Conservation (phyloP, 2,113 vertebrate species). For the Aldabrachelys gigantea region DNA sequence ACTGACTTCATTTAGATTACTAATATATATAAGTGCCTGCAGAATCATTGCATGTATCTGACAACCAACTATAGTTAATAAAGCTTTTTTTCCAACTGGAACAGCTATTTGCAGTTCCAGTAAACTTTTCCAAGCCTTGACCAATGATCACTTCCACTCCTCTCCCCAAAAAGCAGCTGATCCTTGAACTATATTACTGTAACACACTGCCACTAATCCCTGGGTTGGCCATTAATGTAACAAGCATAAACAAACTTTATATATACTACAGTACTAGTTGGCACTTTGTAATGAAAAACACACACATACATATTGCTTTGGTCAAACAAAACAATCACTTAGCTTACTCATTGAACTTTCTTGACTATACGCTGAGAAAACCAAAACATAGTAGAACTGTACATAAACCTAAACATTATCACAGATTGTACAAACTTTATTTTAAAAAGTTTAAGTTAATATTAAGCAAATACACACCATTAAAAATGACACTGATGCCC, state of each 20-base stretch:
- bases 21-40: not conserved
- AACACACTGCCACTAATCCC: not conserved
- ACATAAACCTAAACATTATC: not conserved
- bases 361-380: not conserved
- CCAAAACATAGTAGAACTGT: not conserved
- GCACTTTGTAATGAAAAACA: not conserved
- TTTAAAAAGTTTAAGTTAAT: not conserved
- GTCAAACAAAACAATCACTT: not conserved
- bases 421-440: not conserved
- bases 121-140: not conserved
- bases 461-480: rapidly evolving
- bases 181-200: not conserved
- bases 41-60: not conserved
- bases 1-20: not conserved
- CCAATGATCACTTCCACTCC: not conserved
- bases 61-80: not conserved
- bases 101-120: not conserved
- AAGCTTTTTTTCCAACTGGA: not conserved
- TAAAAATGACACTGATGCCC: not conserved
- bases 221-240: not conserved
- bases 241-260: not conserved
- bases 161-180: not conserved
- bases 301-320: not conserved
- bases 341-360: not conserved
- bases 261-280: not conserved